phyloP scores from a whole-genome alignment of 2,113 vertebrate species.

The Larimichthys polyactis region DNA sequence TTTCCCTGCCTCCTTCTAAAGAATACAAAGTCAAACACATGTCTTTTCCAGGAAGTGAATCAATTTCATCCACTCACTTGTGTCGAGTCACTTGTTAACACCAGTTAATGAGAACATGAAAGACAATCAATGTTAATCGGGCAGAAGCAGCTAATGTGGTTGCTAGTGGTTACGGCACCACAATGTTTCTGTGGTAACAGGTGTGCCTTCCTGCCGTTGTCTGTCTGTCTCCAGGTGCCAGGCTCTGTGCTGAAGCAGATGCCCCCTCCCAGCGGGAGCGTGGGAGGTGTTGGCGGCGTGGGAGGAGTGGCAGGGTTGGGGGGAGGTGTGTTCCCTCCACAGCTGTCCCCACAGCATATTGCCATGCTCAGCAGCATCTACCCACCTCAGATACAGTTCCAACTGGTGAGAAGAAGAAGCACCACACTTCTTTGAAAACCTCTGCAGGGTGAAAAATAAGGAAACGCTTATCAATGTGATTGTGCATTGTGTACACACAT shows the following conservation, averaged over 20 bases:
- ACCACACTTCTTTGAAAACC: background rate
- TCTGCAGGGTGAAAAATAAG: background rate
- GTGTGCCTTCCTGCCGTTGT: constrained; percentile 44
- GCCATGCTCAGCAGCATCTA: constrained; percentile 99
- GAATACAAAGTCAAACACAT: constrained; percentile 18
- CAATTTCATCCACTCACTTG: constrained; percentile 11
- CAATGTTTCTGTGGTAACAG: constrained; percentile 57
- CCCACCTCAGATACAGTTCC: constrained; percentile 95
- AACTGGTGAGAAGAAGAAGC: constrained; percentile 88
- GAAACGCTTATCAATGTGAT: background rate
- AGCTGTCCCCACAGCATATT: constrained; percentile 98
- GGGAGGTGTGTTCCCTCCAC: constrained; percentile 87
- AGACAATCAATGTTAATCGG: constrained; percentile 16
- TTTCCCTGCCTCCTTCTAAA: background rate
- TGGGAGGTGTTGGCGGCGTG: constrained; percentile 92
- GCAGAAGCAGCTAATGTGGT: constrained; percentile 34
- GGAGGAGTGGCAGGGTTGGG: constrained; percentile 82
- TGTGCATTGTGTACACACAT: background rate
- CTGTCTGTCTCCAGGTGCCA: constrained; percentile 87
- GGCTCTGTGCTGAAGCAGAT: constrained; percentile 98
- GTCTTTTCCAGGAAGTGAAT: constrained; percentile 28
- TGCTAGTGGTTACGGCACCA: constrained; percentile 48
- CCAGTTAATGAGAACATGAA: constrained; percentile 35
- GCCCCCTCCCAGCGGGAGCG: constrained; percentile 92
- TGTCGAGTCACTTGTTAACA: constrained; percentile 27